Evolutionary conservation across 2,888 invertebrate species (phyloP).

Genomic region (Pristionchus entomophagus): DNA sequence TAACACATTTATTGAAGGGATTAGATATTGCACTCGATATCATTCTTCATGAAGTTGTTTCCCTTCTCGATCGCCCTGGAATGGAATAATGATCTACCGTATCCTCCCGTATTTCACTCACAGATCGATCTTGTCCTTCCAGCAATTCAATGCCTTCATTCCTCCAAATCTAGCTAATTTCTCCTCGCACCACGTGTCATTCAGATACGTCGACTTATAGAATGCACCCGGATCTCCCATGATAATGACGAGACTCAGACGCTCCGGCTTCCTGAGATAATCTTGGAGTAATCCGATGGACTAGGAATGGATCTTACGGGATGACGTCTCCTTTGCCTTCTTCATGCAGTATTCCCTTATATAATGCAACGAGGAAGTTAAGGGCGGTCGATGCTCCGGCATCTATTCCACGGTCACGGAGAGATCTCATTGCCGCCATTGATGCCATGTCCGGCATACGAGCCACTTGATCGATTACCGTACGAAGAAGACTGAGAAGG

Average conservation of each 20-base stretch:
- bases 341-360: conserved; percentile 56
- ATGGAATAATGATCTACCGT: not conserved
- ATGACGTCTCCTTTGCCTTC: too few species aligned
- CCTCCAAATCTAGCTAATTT: conserved; percentile 58
- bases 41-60: not conserved
- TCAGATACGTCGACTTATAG: conserved; percentile 60
- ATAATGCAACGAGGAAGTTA: conserved; percentile 63
- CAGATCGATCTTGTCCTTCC: conserved; percentile 50
- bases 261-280: conserved; percentile 26
- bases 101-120: not conserved
- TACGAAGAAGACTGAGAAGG: conserved; percentile 60
- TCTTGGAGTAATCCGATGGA: not conserved
- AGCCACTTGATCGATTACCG: conserved; percentile 67
- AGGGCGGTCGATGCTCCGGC: conserved; percentile 62
- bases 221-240: conserved; percentile 62
- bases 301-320: not conserved
- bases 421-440: conserved; percentile 63
- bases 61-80: not conserved
- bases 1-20: not conserved
- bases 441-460: conserved; percentile 71
- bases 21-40: not conserved
- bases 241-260: conserved; percentile 57
- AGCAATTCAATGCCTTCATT: conserved; percentile 57
- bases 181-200: conserved; percentile 58
- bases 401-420: conserved; percentile 52